Evolutionary conservation across 2,797 vertebrate species (phyloP), one percentile per base, ranked within the genome.

Genomic region (Sebastes hopkinsi): DNA sequence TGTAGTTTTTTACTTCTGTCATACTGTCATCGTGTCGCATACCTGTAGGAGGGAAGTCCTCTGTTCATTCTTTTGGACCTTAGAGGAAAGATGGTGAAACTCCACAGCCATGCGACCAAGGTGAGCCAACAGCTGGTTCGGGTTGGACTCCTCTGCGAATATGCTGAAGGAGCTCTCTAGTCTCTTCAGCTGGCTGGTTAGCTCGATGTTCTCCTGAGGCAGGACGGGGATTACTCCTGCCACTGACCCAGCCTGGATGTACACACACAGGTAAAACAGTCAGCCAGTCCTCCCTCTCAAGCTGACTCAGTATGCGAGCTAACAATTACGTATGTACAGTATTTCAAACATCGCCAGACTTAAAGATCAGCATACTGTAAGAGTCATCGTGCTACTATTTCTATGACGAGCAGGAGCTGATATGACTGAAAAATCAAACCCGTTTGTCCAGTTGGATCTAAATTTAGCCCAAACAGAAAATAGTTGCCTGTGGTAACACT

Each of bases 91-190:
- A 56, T 98, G 97, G 94, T 99, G 99, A 87, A 99, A 99, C 95
- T 99, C 99, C 0, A 99, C 96, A n/a, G 97, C 99, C 98, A 99
- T 98, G 83, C 98, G 98, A 50, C 98, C 97, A 54, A 99, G 96
- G 85, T 98, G 98, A 58, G 97, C 96, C 4, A 99, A 94, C 77
- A 99, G 96, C 91, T 98, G 97, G 94, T 97, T 96, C n/a, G 96
- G 97, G 94, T 98, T 98, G 1, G 97, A 97, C 92, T 99, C 99
- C 92, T 98, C 97, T 0, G 97, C 95, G 0, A 98, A 99, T 79
- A 98, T 95, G 0, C 97, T 99, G 89, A 99, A 97, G 0, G 98
- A 99, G 88, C 89, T 98, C 94, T 98, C 98, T 79, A 99, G 94
- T 59, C 96, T 96, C 92, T 98, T 98, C 86, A 99, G 94, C 88